Evolutionary conservation across 2,888 invertebrate species (phyloP).

Genomic region (Eristalis pertinax): DNA sequence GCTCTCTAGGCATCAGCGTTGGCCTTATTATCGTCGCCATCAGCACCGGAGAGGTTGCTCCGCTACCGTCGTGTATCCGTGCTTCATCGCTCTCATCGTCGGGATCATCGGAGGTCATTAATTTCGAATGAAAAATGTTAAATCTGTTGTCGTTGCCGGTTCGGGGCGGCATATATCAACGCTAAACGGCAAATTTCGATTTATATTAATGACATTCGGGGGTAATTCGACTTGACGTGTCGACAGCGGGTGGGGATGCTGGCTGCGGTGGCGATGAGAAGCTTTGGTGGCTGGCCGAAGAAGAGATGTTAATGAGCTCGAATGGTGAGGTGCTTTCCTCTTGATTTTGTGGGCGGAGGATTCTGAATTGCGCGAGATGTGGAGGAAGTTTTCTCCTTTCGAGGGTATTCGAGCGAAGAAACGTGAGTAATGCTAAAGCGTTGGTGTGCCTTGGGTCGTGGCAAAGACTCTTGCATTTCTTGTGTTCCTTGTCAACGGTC

Average conservation of each 20-base stretch:
- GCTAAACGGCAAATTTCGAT: slow-evolving; percentile 60
- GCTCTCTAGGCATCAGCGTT: slow-evolving; percentile 7
- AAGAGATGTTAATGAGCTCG: background rate
- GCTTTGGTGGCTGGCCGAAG: background rate
- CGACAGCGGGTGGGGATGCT: background rate
- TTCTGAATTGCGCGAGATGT: background rate
- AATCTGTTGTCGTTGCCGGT: slow-evolving; percentile 47
- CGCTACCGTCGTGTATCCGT: background rate
- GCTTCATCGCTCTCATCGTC: slow-evolving; percentile 25
- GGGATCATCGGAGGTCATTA: slow-evolving; percentile 66
- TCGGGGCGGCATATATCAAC: slow-evolving; percentile 33
- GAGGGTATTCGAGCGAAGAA: background rate
- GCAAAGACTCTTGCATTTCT: background rate
- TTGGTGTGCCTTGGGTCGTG: background rate
- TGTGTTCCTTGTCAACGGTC: background rate
- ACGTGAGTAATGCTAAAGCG: background rate
- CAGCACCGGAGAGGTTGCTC: background rate
- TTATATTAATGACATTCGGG: slow-evolving; percentile 68
- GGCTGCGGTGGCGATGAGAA: background rate
- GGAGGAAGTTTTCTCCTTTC: background rate
- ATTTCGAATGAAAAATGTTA: slow-evolving; percentile 64
- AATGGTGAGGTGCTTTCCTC: background rate
- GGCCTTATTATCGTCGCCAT: slow-evolving; percentile 31
- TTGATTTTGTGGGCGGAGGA: no score
- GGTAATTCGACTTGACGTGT: slow-evolving; percentile 10